These are phyloP conservation scores for Azorinus chamasolen DNA, from an alignment of 2,888 invertebrate genomes.

Conservation along the genomic window DNA sequence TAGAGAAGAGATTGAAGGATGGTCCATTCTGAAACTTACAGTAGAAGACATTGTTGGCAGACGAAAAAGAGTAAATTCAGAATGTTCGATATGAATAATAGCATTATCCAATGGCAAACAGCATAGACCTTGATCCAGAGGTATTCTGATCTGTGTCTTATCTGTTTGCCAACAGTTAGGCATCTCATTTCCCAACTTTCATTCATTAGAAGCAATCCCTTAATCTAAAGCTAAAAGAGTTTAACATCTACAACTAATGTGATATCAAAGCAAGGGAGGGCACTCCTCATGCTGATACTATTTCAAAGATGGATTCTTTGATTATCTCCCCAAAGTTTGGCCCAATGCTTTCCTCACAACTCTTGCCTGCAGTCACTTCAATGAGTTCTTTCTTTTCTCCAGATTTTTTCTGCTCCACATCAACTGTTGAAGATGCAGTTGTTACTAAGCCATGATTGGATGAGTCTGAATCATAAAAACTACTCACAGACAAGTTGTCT, in stretches of 20 bases:
- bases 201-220: neutral
- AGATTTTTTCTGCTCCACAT: slow-evolving; percentile 28
- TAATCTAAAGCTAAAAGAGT: neutral
- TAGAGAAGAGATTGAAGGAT: too few species aligned
- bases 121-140: too few species aligned
- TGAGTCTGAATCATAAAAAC: slow-evolving; percentile 62
- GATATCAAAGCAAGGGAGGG: neutral
- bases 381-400: slow-evolving; percentile 43
- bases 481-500: slow-evolving; percentile 54
- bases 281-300: slow-evolving; percentile 90
- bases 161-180: too few species aligned
- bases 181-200: too few species aligned
- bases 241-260: neutral
- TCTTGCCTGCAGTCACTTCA: slow-evolving; percentile 47
- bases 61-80: too few species aligned
- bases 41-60: too few species aligned
- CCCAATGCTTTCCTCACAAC: slow-evolving; percentile 51
- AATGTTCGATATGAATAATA: too few species aligned
- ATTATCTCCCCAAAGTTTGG: slow-evolving; percentile 95
- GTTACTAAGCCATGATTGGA: slow-evolving; percentile 53
- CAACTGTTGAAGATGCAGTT: slow-evolving; percentile 18
- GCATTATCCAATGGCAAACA: too few species aligned
- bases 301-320: slow-evolving; percentile 96
- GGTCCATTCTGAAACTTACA: too few species aligned
- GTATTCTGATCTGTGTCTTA: too few species aligned